Evolutionary conservation across 2,888 invertebrate genomes (phyloP), one percentile per base, ranked within the genome.

Genomic region (Drosophila falleni): DNA sequence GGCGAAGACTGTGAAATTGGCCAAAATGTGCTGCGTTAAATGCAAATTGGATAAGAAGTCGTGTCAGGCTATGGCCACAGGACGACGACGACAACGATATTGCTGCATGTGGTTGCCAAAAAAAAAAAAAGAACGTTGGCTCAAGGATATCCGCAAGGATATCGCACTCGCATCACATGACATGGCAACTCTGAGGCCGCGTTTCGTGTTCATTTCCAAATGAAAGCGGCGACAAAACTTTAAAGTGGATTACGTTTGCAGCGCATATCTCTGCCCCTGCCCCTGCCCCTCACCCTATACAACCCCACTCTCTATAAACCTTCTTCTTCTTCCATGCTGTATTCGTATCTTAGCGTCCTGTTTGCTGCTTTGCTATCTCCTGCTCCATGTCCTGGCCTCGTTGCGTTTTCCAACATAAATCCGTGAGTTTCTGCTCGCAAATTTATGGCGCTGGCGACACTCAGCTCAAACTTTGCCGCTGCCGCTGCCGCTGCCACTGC

Each of bases 391-490:
- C 53, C 31, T 26, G 56, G 46, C 82, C 78, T 81, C 50, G 60
- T 35, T 55, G 75, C 75, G 64, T 60, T 71, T 63, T 80, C 79
- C 83, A 87, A 88, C 88, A 90, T 90, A 90, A 90, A 90, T 90
- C 89, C 90, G 87, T 90, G 91, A 87, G 84, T 89, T 87, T 84
- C 76, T 74, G 65, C 78, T 54, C 70, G 61, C 70, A 80, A 91
- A 90, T 90, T 90, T 90, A 90, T 90, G 90, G 87, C 88, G 73
- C 68, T 83, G 74, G 87, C 89, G 88, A 88, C 88, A 82, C 87
- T 83, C 85, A 61, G 76, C 76, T 77, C 80, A 84, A 82, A 83
- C 65, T 81, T 86, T 77, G 71, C 65, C 74, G 69, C 68, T 74
- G 78, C n/a, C n/a, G n/a, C n/a, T n/a, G n/a, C n/a, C n/a, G n/a